Evolutionary conservation across 2,113 vertebrate species (phyloP).

Genomic region (Vidua chalybeata): DNA sequence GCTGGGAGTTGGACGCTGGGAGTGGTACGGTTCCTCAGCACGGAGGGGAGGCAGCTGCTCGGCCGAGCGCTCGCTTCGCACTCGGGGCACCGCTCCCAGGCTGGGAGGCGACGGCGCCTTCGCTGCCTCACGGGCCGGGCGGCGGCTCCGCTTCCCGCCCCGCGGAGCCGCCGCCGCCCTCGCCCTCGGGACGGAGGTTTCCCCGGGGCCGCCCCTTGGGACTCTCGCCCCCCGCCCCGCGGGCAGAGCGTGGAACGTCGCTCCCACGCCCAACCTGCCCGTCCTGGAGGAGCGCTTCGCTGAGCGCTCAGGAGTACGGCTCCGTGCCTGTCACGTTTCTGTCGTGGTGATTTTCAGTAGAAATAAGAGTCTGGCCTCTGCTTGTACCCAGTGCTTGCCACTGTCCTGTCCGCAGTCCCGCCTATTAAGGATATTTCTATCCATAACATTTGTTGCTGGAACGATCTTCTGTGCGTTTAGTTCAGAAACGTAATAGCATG

Average conservation of each 20-base stretch:
- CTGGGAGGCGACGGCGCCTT: background rate
- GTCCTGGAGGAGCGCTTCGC: background rate
- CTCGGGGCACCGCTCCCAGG: background rate
- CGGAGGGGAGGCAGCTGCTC: background rate
- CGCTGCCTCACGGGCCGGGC: background rate
- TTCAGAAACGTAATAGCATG: background rate
- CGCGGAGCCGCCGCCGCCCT: background rate
- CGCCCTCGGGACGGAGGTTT: background rate
- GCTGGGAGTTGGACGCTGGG: constrained; percentile 14
- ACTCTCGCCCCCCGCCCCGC: too few species aligned
- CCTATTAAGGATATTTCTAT: background rate
- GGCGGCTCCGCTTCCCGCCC: background rate
- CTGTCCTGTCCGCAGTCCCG: background rate
- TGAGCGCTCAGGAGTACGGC: background rate
- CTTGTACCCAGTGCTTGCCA: too few species aligned
- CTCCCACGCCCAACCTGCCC: background rate
- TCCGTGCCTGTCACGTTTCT: background rate
- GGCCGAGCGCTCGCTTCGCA: background rate
- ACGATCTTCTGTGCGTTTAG: background rate
- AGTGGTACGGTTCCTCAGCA: background rate
- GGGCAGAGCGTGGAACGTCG: background rate
- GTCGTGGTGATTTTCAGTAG: background rate
- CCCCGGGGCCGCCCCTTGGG: background rate
- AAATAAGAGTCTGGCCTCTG: background rate
- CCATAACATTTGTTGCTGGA: background rate